Base-by-base conservation (phyloP, 2,113 vertebrate genomes). In the Ophiodon elongatus region DNA sequence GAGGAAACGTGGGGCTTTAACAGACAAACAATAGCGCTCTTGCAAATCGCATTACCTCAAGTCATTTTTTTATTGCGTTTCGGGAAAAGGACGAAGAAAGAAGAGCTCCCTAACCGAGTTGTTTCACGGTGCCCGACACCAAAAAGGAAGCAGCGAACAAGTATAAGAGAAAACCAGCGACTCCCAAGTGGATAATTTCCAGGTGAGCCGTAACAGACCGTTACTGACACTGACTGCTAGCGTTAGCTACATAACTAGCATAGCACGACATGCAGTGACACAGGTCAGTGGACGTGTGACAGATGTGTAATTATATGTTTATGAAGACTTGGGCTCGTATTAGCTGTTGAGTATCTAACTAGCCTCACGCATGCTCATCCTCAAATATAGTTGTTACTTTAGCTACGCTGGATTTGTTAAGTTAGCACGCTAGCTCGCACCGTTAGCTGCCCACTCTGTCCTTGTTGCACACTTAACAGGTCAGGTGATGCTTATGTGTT, bases 21-120 rank as follows among this genome's bases (percentile, higher is more conserved):
- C 85, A 69, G 74, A 82, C 91, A 89, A 93, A 94, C 93, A 93
- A 92, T 90, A 92, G 91, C 76, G 79, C 67, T 69, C 75, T 5
- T 70, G 74, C 72, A 78, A 80, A 71, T 76, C 77, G 64, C 56
- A 43, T 78, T 68, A 78, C 41, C 82, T 67, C 54, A 59, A 80
- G 73, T 87, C 63, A 66, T 37, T 74, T 73, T 71, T 50, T 66
- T 45, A 27, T 35, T 83, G 83, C 75, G 15, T 87, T 76, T 47
- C 11, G 56, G 59, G 47, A 76, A 83, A 39, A 62, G 14, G 27
- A 23, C 4, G 33, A 37, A 60, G 64, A 45, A 0, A 50, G 4
- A 70, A 21, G 21, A 25, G 1, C 27, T 70, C 6, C 2, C 17
- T 60, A 21, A 37, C 27, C 9, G 45, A 69, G 2, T 78, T 17